Conservation (phyloP, 1,140 invertebrate genomes). For the Thereuonema tuberculata region DNA sequence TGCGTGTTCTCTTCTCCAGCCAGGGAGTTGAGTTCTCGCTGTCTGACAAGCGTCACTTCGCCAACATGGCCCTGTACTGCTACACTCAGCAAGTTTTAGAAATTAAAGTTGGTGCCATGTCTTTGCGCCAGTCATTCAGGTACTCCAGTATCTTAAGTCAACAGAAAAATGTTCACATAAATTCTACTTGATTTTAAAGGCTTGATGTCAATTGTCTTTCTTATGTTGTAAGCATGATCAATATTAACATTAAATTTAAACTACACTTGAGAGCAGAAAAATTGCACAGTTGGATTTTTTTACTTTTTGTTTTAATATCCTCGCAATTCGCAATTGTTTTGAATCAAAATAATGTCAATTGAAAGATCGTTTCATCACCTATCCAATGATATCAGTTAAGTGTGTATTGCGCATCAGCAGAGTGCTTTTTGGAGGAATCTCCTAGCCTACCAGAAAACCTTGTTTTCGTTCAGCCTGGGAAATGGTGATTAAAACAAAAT, state of each 20-base stretch:
- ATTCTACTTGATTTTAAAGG: not conserved
- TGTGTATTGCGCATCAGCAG: no score
- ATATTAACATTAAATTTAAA: not conserved
- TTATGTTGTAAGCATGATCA: not conserved
- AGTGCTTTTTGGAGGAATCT: no score
- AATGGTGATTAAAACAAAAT: no score
- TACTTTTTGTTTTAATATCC: not conserved
- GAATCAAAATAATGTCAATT: no score
- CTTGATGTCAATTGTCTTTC: not conserved
- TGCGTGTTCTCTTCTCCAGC: constrained; percentile 39
- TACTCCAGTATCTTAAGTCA: not conserved
- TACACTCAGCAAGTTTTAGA: constrained; percentile 46
- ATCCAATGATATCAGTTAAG: no score
- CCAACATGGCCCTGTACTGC: constrained; percentile 50
- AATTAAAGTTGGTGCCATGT: constrained; percentile 13
- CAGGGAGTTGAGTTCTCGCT: constrained; percentile 41
- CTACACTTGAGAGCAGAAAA: not conserved
- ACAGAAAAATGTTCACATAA: not conserved
- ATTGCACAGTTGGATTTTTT: not conserved
- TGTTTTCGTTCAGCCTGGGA: no score
- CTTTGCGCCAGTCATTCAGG: constrained; percentile 17
- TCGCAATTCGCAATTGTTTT: no score
- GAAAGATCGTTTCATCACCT: no score
- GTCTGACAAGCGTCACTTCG: constrained; percentile 47
- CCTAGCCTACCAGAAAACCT: no score